Evolutionary conservation across 53 echinoderm and acorn worm species (phyloP), one percentile per base, ranked within the genome.

Genomic region (Echinometra lucunter): DNA sequence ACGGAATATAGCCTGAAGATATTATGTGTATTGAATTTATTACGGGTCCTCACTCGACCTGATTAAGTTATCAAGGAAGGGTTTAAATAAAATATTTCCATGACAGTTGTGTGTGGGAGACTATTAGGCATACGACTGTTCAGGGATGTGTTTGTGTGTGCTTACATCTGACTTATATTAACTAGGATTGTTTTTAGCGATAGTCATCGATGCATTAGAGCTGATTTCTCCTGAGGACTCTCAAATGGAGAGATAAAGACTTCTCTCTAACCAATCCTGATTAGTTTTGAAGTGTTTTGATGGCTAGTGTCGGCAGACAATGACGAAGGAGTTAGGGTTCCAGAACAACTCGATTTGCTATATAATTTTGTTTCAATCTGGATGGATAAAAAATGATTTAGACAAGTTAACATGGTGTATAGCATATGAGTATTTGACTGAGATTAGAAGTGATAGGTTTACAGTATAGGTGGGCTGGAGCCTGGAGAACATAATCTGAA

Each of bases 221-320:
- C 37, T 85, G 85, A 85, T 85, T 85, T 49, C 85, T 85, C 85
- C 13, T 45, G 85, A 85, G 85, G 30, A 85, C 49, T 49, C 44
- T 85, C 49, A 28, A 85, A 85, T 49, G 49, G 78, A 78, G 78
- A 42, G 49, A 85, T 85, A 85, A 85, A 85, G 85, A 85, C 85
- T 18, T 85, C 85, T 85, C 28, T 9, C 85, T 49, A n/a, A 49
- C 49, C 85, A 47, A 16, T 27, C 21, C 85, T 85, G 85, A 85
- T 85, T 85, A 85, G 45, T n/a, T 85, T 49, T 85, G 85, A 85
- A 85, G 85, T 85, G 85, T 85, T 85, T 85, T 85, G 85, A 85
- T 85, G 85, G 85, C 85, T 30, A 23, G 85, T 47, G 49, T 53
- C 53, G 45, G 85, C 85, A 85, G 85, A 85, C 45, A 85, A 49